A percentile compares a stretch with the other conserved stretches of the same genome.
Evolutionary conservation across 92 coral and sea anemone genomes (phyloP).

Genomic region (Umimayanthus kanabou): DNA sequence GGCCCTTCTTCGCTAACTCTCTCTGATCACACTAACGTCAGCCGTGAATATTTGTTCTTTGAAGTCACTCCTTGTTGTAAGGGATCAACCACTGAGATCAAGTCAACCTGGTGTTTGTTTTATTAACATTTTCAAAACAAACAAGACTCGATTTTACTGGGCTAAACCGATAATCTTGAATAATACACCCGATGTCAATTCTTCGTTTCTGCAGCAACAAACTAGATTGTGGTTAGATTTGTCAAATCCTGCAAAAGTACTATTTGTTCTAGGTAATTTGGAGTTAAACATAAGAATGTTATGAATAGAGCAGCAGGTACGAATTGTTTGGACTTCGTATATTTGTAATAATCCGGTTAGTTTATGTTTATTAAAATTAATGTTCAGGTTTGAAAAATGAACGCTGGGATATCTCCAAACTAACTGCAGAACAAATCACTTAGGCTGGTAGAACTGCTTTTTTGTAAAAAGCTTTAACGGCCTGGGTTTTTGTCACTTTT

Average conservation of each 20-base stretch:
- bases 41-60: constrained; percentile 32
- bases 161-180: neutral
- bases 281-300: neutral
- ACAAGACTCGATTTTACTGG: neutral
- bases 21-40: constrained; percentile 41
- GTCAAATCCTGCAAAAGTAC: neutral
- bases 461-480: neutral
- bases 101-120: constrained; percentile 30
- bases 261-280: neutral
- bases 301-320: constrained; percentile 4
- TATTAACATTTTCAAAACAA: neutral
- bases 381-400: neutral
- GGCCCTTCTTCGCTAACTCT: constrained; percentile 7
- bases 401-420: neutral
- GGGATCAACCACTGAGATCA: constrained; percentile 6
- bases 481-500: neutral
- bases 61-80: constrained; percentile 39
- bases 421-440: neutral
- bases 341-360: constrained; percentile 7
- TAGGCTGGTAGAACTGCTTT: neutral
- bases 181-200: neutral
- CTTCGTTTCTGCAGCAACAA: neutral
- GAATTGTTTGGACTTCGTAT: constrained; percentile 12
- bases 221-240: neutral
- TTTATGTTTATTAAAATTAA: constrained; percentile 30